These are phyloP conservation scores for Stichopus chloronotus DNA, from an alignment of 35 echinoderm and acorn worm species.

Conservation along the genomic window DNA sequence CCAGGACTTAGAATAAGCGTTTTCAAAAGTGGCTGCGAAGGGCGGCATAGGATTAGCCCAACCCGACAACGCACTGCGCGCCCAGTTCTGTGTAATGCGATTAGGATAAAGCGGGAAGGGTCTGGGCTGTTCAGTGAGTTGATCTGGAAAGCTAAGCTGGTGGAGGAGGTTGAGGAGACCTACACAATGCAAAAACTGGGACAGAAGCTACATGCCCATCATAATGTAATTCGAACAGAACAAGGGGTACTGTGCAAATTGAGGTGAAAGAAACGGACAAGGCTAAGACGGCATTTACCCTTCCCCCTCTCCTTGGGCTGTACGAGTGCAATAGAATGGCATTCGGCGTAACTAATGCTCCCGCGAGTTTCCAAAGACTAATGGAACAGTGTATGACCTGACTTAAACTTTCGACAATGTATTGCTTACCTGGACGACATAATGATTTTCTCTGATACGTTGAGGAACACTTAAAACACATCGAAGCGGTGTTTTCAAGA, in stretches of 20 bases:
- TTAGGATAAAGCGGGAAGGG: neutral
- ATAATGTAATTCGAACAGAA: too few species aligned
- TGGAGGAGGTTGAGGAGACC: neutral
- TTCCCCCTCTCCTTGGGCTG: too few species aligned
- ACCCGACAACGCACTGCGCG: neutral
- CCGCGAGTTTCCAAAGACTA: slow-evolving; percentile 30
- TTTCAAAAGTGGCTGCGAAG: neutral
- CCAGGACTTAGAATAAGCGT: neutral
- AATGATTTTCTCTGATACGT: too few species aligned
- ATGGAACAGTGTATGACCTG: too few species aligned
- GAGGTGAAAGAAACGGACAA: too few species aligned
- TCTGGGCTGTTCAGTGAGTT: neutral
- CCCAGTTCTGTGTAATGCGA: neutral
- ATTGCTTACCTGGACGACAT: slow-evolving; percentile 66
- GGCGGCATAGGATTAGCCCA: neutral
- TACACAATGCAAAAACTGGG: neutral
- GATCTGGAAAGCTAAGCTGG: neutral
- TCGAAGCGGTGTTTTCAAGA: too few species aligned
- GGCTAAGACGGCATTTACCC: too few species aligned
- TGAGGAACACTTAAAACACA: slow-evolving; percentile 57
- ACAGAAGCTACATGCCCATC: too few species aligned
- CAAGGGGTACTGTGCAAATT: too few species aligned
- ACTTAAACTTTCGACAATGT: neutral
- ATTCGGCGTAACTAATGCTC: slow-evolving; percentile 17
- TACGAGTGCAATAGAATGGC: too few species aligned